Percentiles rank a stretch among this genome's conserved stretches.
Conservation (phyloP, 1,140 invertebrate species). For the Drosophila lini region DNA sequence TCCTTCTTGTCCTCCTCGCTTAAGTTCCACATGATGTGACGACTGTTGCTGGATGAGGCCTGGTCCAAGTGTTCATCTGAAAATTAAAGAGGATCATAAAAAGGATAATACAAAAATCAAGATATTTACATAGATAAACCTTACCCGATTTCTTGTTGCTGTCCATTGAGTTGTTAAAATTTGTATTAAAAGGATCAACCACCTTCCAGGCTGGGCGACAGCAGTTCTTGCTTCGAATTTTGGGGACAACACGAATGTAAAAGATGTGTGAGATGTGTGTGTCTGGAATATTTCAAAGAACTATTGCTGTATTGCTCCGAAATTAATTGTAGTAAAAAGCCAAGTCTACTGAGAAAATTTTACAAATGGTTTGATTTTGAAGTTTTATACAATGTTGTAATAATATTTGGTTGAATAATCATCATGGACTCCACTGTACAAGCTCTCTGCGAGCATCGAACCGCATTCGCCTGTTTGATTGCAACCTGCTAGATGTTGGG, state of each 20-base stretch:
- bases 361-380: background rate
- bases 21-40: constrained; percentile 65
- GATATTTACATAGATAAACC: background rate
- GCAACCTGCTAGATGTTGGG: background rate
- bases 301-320: background rate
- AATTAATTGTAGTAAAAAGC: background rate
- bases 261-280: constrained; percentile 6
- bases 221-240: constrained; percentile 25
- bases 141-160: constrained; percentile 42
- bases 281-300: constrained; percentile 1
- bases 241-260: constrained; percentile 6
- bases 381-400: too few species aligned
- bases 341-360: background rate
- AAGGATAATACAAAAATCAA: too few species aligned
- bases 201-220: background rate
- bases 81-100: too few species aligned
- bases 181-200: background rate
- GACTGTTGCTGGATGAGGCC: constrained; percentile 48
- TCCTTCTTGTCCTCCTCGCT: constrained; percentile 31
- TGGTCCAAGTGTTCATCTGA: constrained; percentile 32
- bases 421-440: background rate
- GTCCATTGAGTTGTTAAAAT: constrained; percentile 36
- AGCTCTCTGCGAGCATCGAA: background rate
- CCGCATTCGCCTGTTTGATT: background rate
- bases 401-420: background rate